Percentiles rank a stretch among this genome's conserved stretches.
Conservation (phyloP, 2,797 vertebrate genomes). For the Phalanger gymnotis region DNA sequence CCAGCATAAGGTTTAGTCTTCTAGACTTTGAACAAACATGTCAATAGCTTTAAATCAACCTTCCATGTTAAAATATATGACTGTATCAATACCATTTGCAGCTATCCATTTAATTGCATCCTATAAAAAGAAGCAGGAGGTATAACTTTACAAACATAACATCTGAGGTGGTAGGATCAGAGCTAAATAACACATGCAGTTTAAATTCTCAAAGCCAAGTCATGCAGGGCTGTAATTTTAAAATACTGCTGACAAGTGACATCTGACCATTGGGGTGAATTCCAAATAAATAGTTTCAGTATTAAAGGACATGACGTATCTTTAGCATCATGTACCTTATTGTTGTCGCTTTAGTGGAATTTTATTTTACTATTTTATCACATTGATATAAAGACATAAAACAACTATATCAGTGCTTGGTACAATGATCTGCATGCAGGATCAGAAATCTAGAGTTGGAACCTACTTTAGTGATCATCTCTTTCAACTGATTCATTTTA, state of each 20-base stretch:
- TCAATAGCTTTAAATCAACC: constrained; percentile 75
- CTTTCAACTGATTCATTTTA: not conserved
- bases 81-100: constrained; percentile 73
- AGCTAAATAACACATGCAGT: constrained; percentile 73
- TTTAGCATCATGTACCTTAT: constrained; percentile 41
- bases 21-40: constrained; percentile 72
- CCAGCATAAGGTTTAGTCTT: constrained; percentile 59
- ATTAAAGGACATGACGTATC: constrained; percentile 5
- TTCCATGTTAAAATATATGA: constrained; percentile 76
- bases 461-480: not conserved
- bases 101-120: constrained; percentile 76
- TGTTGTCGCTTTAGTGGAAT: not conserved
- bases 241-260: constrained; percentile 43
- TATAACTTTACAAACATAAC: constrained; percentile 81
- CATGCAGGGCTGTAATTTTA: constrained; percentile 58
- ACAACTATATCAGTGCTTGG: constrained; percentile 17
- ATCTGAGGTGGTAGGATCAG: constrained; percentile 74
- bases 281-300: constrained; percentile 56
- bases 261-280: constrained; percentile 34
- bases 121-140: constrained; percentile 78
- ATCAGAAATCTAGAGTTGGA: not conserved
- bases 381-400: constrained; percentile 56
- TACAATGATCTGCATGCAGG: constrained; percentile 32
- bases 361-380: constrained; percentile 22
- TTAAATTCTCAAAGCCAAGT: constrained; percentile 61